These are phyloP conservation scores for Notamacropus eugenii DNA, from an alignment of 2,797 vertebrate genomes.

Conservation along the genomic window DNA sequence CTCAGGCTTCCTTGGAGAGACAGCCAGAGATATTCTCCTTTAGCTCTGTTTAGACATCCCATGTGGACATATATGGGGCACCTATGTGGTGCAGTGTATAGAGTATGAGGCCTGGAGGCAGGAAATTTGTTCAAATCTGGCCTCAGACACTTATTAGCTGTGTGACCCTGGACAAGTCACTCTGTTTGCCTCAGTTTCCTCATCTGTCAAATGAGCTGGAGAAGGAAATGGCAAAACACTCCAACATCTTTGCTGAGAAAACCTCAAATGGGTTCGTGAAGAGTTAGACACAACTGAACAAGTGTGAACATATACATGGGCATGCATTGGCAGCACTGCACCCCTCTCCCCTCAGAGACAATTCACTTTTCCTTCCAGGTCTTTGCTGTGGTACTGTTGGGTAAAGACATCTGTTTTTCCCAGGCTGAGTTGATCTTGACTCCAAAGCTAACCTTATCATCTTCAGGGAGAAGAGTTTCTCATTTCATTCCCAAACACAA, in stretches of 20 bases:
- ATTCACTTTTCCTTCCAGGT: neutral
- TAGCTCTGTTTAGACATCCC: neutral
- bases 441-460: constrained; percentile 61
- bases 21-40: neutral
- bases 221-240: neutral
- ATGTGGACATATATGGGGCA: neutral
- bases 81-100: too few species aligned
- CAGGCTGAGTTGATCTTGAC: constrained; percentile 62
- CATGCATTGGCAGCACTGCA: neutral
- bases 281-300: neutral
- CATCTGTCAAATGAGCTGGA: neutral
- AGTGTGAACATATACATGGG: too few species aligned
- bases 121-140: neutral
- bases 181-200: neutral
- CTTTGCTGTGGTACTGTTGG: neutral
- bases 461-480: constrained; percentile 26
- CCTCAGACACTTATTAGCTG: neutral
- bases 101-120: neutral
- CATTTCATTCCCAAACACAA: constrained; percentile 57
- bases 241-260: neutral
- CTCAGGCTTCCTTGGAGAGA: neutral
- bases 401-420: constrained; percentile 47
- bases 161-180: neutral
- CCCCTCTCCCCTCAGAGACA: neutral
- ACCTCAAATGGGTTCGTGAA: neutral